Percentiles rank a stretch among this genome's conserved stretches.
Evolutionary conservation across 2,888 invertebrate genomes (phyloP).

Genomic region (Oligia fasciuncula): DNA sequence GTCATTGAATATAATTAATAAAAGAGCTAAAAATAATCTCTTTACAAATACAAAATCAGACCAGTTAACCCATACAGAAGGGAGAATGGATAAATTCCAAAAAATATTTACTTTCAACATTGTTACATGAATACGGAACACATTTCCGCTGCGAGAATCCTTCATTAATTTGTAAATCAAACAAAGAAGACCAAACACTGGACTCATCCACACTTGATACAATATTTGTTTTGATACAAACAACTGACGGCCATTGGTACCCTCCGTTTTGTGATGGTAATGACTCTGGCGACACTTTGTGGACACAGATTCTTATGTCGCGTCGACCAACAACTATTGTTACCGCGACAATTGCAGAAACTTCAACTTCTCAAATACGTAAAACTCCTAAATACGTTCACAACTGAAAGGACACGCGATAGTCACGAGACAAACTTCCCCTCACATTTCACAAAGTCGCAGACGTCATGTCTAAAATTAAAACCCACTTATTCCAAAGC

Average conservation of each 20-base stretch:
- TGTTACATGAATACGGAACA: conserved; percentile 69
- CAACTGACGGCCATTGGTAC: conserved; percentile 86
- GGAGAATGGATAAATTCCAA: conserved; percentile 36
- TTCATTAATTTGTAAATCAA: conserved; percentile 87
- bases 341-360: conserved; percentile 47
- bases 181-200: conserved; percentile 84
- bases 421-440: conserved; percentile 87
- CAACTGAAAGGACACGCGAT: conserved; percentile 83
- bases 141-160: conserved; percentile 81
- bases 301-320: conserved; percentile 77
- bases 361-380: conserved; percentile 20
- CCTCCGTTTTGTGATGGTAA: conserved; percentile 87
- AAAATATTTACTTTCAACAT: conserved; percentile 69
- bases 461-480: conserved; percentile 89
- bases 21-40: conserved; percentile 37
- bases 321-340: conserved; percentile 71
- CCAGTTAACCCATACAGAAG: conserved; percentile 5
- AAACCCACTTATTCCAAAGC: conserved; percentile 88
- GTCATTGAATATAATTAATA: conserved; percentile 35
- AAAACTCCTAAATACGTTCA: conserved; percentile 74
- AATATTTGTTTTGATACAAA: conserved; percentile 89
- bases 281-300: conserved; percentile 79
- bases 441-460: conserved; percentile 83
- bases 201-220: conserved; percentile 86
- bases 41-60: conserved; percentile 24